phyloP scores from a whole-genome alignment of 2,113 vertebrate species.

The Chelonoidis abingdonii region DNA sequence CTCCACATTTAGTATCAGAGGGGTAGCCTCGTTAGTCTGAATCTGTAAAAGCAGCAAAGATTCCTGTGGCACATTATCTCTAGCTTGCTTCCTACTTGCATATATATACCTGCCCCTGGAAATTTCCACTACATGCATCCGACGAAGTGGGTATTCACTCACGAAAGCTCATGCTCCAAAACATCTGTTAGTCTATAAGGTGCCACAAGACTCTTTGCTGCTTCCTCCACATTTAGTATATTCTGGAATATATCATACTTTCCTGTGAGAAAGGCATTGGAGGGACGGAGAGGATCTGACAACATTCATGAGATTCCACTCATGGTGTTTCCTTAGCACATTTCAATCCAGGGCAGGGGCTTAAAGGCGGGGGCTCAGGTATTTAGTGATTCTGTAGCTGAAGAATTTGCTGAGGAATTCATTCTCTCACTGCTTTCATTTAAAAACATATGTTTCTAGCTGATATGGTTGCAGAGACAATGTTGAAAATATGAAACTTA shows the following conservation, averaged over 20 bases:
- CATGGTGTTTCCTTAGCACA: background rate
- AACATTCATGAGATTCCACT: background rate
- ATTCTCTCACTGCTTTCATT: accelerated
- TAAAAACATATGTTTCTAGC: accelerated
- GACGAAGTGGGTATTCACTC: no score
- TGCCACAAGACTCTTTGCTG: no score
- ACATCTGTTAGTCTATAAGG: no score
- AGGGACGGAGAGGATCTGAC: accelerated
- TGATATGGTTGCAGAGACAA: background rate
- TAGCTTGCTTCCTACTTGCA: no score
- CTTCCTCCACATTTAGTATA: accelerated
- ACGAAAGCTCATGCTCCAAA: no score
- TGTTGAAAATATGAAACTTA: background rate
- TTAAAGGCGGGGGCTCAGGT: background rate
- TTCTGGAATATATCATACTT: background rate
- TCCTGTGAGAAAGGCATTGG: accelerated
- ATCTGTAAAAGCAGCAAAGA: no score
- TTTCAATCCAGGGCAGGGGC: background rate
- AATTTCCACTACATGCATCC: no score
- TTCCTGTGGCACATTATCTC: no score
- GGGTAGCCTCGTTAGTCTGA: no score
- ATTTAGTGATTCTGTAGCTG: background rate
- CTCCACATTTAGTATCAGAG: accelerated
- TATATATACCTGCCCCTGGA: no score
- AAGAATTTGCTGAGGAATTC: background rate